phyloP scores from a whole-genome alignment of 2,888 invertebrate species.

The Biston betularia region DNA sequence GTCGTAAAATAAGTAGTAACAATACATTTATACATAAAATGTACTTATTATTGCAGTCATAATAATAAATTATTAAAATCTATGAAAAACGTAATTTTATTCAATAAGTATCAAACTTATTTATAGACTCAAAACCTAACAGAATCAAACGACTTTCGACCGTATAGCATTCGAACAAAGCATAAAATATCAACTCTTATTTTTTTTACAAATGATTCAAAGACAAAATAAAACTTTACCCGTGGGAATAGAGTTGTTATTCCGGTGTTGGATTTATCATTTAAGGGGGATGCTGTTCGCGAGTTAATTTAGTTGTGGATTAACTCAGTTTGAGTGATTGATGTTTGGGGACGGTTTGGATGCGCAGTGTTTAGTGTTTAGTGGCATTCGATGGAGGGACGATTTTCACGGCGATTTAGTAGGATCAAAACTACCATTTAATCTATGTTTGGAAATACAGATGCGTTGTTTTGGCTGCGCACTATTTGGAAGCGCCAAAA shows the following conservation, averaged over 20 bases:
- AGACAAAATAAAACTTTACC: constrained; percentile 51
- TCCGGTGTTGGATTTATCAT: constrained; percentile 43
- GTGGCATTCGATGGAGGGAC: constrained; percentile 52
- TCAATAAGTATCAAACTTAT: constrained; percentile 54
- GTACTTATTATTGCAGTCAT: not conserved
- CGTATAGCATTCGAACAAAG: constrained; percentile 54
- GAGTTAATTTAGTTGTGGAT: constrained; percentile 84
- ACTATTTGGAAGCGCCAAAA: no score
- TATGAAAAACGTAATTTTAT: constrained; percentile 12
- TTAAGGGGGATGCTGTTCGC: constrained; percentile 70
- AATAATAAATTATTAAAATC: not conserved
- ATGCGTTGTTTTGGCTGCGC: not conserved
- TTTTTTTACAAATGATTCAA: constrained; percentile 8
- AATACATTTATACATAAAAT: not conserved
- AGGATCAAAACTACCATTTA: constrained; percentile 4
- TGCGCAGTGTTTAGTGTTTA: constrained; percentile 60
- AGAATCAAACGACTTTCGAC: constrained; percentile 59
- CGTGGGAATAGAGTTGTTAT: constrained; percentile 54
- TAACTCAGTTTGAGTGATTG: constrained; percentile 82
- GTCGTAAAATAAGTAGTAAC: no score
- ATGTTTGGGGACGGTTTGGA: constrained; percentile 71
- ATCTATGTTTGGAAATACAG: not conserved
- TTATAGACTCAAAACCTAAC: constrained; percentile 54
- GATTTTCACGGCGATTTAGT: constrained; percentile 27
- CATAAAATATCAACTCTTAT: constrained; percentile 7